Evolutionary conservation across 2,797 vertebrate species (phyloP).

Genomic region (Erpetoichthys calabaricus): DNA sequence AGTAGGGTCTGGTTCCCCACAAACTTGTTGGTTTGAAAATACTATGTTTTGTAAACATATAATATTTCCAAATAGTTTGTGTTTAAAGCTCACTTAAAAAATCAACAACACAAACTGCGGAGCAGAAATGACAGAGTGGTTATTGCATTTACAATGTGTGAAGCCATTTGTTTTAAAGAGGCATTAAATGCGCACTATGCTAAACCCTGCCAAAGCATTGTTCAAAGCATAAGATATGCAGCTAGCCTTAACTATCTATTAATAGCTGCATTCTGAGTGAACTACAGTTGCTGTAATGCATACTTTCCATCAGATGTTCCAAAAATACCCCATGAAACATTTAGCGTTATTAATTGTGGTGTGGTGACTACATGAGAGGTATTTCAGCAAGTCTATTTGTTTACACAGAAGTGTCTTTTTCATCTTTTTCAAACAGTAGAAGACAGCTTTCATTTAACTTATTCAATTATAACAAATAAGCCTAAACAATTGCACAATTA

Average conservation of each 20-base stretch:
- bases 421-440: too few relatives aligned
- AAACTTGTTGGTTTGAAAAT: too few relatives aligned
- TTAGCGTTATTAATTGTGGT: constrained; percentile 20
- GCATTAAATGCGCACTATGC: constrained; percentile 27
- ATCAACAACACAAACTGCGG: neutral
- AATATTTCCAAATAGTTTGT: too few relatives aligned
- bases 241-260: constrained; percentile 20
- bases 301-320: constrained; percentile 25
- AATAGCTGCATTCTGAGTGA: constrained; percentile 22
- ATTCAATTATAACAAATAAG: too few relatives aligned
- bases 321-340: constrained; percentile 19
- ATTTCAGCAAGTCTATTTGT: too few relatives aligned
- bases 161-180: constrained; percentile 28
- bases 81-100: neutral
- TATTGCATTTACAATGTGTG: constrained; percentile 2
- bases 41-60: too few relatives aligned
- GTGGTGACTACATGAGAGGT: too few relatives aligned
- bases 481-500: too few relatives aligned
- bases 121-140: constrained; percentile 1
- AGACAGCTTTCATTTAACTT: too few relatives aligned
- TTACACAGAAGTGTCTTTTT: too few relatives aligned
- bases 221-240: constrained; percentile 9
- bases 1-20: too few relatives aligned
- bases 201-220: constrained; percentile 22
- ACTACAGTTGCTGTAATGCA: constrained; percentile 18